These are phyloP conservation scores for Triplophysa bombifrons DNA, from an alignment of 2,797 vertebrate genomes.

Conservation along the genomic window DNA sequence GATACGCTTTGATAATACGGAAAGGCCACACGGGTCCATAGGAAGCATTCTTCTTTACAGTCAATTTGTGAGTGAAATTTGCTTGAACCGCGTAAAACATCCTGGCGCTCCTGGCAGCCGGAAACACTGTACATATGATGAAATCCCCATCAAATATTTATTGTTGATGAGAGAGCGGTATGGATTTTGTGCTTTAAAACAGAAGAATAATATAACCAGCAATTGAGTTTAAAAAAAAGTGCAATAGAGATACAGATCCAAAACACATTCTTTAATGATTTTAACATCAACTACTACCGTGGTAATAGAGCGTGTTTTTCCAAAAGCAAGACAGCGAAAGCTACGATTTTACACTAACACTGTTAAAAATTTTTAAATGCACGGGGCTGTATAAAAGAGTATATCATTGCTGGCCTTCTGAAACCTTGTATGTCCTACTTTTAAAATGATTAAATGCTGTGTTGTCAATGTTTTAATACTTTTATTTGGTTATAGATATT, in stretches of 20 bases:
- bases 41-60: conserved; percentile 29
- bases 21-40: conserved; percentile 19
- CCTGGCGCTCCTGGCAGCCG: background rate
- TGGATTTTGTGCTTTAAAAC: conserved; percentile 8
- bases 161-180: background rate
- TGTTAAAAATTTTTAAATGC: no score
- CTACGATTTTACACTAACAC: no score
- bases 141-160: conserved; percentile 16
- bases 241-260: background rate
- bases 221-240: background rate
- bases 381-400: no score
- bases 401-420: no score
- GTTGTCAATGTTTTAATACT: no score
- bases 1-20: conserved; percentile 24
- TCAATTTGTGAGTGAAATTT: conserved; percentile 34
- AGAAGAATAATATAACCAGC: background rate
- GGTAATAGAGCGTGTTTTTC: no score
- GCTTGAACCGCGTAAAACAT: conserved; percentile 22
- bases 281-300: background rate
- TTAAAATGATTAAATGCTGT: no score
- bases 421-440: no score
- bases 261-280: background rate
- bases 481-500: no score
- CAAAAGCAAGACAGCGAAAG: no score
- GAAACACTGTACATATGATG: background rate